Base-by-base conservation (phyloP, 2,797 vertebrate genomes). In the Benthosema pterotum region DNA sequence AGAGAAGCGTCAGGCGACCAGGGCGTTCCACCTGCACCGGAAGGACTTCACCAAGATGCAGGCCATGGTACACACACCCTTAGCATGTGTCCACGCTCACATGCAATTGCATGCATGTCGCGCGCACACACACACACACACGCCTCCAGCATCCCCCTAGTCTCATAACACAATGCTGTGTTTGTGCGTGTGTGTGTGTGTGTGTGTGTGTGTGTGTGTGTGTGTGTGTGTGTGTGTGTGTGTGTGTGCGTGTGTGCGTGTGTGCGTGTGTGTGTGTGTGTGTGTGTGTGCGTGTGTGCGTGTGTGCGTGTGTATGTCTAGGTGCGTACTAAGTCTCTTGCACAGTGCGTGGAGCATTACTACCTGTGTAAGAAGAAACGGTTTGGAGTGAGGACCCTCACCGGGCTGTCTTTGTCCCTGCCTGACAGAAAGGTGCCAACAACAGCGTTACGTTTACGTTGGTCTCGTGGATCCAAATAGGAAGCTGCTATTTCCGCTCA, bases 41-140 rank as follows among this genome's bases (percentile, higher is more conserved):
- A 98, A 97, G 90, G 95, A 98, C 87, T 98, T 98, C 86, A 87
- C 91, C 86, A 91, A 93, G 73, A 86, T 97, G 78, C 96, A 98
- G 84, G 96, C 91, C 78, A 95, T 96, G 93, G 95, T 97, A 63
- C 28, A 5, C 13, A 9, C 14, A 11, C 28, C n/a, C n/a, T n/a
- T n/a, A n/a, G n/a, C n/a, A n/a, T n/a, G n/a, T n/a, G n/a, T n/a
- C n/a, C n/a, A n/a, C n/a, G n/a, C n/a, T n/a, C n/a, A n/a, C n/a
- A n/a, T n/a, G n/a, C n/a, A n/a, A n/a, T n/a, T n/a, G n/a, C n/a
- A n/a, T n/a, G n/a, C n/a, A n/a, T n/a, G n/a, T n/a, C 32, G 8
- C 32, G 9, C 32, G 9, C 32, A 9, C 32, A 32, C 32, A 8
- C 32, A 32, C 28, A 8, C 28, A 32, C 28, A 8, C 28, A 32